A percentile compares a stretch with the other conserved stretches of the same genome.
Conservation (phyloP, 2,113 vertebrate species). For the Hoplias malabaricus region DNA sequence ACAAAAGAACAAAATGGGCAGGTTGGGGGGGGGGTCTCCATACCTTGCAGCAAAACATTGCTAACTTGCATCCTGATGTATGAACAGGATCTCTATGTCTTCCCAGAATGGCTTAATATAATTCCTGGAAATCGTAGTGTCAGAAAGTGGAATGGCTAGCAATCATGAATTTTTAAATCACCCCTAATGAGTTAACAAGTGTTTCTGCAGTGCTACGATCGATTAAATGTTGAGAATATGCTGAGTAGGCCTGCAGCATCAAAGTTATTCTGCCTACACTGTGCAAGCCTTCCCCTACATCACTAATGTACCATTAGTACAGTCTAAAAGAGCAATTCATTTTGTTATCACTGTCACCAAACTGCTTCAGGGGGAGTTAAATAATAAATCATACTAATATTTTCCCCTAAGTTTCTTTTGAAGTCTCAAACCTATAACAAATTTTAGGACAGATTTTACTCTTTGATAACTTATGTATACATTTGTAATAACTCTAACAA, state of each 20-base stretch:
- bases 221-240: constrained; percentile 43
- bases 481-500: too few species aligned
- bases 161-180: constrained; percentile 50
- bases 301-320: constrained; percentile 12
- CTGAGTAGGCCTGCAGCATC: constrained; percentile 6
- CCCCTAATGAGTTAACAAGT: constrained; percentile 45
- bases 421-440: not conserved
- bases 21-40: too few species aligned
- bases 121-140: constrained; percentile 34
- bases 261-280: not conserved
- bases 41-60: not conserved
- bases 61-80: not conserved
- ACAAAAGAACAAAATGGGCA: too few species aligned
- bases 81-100: not conserved
- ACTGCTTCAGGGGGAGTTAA: not conserved
- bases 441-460: not conserved
- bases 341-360: constrained; percentile 18
- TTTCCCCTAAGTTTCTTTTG: not conserved
- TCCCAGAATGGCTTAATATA: constrained; percentile 19
- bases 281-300: not conserved
- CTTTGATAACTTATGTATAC: not conserved
- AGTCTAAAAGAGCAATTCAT: not conserved
- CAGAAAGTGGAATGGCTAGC: constrained; percentile 37
- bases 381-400: not conserved
- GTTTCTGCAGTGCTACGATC: constrained; percentile 31